phyloP scores from a whole-genome alignment of 2,888 invertebrate genomes.

The Nasonovia ribisnigri region DNA sequence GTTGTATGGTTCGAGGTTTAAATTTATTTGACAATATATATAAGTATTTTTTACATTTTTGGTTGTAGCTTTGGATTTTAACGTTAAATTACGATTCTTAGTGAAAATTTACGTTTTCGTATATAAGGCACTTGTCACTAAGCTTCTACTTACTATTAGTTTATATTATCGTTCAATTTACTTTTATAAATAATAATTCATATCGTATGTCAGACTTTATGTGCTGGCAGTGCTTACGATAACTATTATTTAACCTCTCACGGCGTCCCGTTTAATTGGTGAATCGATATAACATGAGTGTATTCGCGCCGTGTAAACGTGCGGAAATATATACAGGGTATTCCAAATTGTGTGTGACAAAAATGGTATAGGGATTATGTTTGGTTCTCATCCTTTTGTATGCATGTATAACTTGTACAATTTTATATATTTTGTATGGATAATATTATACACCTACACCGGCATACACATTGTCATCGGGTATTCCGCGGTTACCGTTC shows the following conservation, averaged over 20 bases:
- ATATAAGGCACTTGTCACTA: background rate
- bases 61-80: background rate
- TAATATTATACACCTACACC: too few relatives aligned
- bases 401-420: background rate
- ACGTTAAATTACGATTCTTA: background rate
- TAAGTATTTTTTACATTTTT: too few relatives aligned
- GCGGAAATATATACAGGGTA: background rate
- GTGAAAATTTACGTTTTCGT: background rate
- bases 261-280: constrained; percentile 8
- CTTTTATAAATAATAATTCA: background rate
- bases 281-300: background rate
- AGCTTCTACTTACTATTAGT: background rate
- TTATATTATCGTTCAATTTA: background rate
- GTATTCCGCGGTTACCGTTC: too few relatives aligned
- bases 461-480: too few relatives aligned
- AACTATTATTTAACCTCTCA: background rate
- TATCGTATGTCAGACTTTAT: background rate
- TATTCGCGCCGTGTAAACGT: background rate
- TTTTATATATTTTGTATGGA: too few relatives aligned
- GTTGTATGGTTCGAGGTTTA: too few relatives aligned
- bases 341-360: background rate
- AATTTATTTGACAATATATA: too few relatives aligned
- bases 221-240: background rate
- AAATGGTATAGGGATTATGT: background rate
- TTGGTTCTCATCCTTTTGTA: background rate